Percentiles rank a stretch among this genome's conserved stretches.
Evolutionary conservation across 1,140 invertebrate species (phyloP).

Genomic region (Gonatopus flavifemur): DNA sequence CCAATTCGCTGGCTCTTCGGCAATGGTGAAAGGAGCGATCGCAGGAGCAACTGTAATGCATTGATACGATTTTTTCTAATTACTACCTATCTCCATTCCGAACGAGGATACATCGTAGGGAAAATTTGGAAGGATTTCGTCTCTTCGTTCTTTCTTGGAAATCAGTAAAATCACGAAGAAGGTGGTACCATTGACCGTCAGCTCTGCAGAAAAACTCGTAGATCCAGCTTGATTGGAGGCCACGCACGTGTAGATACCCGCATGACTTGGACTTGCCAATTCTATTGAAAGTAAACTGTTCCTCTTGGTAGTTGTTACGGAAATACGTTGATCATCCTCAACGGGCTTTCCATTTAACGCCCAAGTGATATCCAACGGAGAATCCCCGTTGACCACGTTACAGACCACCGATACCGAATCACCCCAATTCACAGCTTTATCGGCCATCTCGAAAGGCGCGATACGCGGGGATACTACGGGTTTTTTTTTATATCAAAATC

Average conservation of each 20-base stretch:
- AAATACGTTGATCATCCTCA: constrained; percentile 36
- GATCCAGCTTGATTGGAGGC: constrained; percentile 76
- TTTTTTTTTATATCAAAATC: too few species aligned
- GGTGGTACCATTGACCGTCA: constrained; percentile 71
- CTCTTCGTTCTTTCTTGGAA: background rate
- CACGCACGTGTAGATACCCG: constrained; percentile 70
- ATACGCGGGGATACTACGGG: constrained; percentile 57
- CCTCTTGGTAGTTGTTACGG: constrained; percentile 56
- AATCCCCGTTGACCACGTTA: constrained; percentile 65
- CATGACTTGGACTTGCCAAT: constrained; percentile 61
- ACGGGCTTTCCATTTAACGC: constrained; percentile 55
- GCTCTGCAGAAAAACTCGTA: constrained; percentile 65
- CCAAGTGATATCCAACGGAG: constrained; percentile 68
- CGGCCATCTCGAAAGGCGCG: constrained; percentile 57
- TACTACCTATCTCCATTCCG: background rate
- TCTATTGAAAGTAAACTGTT: constrained; percentile 62
- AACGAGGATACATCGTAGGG: background rate
- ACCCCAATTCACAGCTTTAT: constrained; percentile 57
- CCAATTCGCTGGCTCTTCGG: constrained; percentile 57
- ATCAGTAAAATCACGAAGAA: background rate
- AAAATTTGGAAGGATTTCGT: background rate
- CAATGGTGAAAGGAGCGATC: constrained; percentile 57
- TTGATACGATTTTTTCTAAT: constrained; percentile 2
- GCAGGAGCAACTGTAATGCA: constrained; percentile 55
- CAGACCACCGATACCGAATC: constrained; percentile 61